Percentiles rank a stretch among this genome's conserved stretches.
Evolutionary conservation across 2,113 vertebrate genomes (phyloP).

Genomic region (Plectropomus leopardus): DNA sequence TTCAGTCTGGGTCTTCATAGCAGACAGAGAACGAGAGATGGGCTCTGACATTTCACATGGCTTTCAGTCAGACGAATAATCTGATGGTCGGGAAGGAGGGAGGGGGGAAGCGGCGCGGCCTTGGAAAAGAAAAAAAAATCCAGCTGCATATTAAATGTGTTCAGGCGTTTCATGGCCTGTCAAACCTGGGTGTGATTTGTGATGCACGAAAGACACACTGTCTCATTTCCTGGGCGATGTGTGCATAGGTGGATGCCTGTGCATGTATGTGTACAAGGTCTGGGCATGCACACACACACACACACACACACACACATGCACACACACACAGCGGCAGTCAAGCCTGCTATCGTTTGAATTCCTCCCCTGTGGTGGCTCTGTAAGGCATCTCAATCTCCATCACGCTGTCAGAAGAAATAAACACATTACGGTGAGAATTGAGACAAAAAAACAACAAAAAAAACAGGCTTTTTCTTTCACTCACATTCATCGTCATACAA

Average conservation of each 20-base stretch:
- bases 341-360: slow-evolving; percentile 63
- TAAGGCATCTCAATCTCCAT: slow-evolving; percentile 73
- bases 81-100: slow-evolving; percentile 34
- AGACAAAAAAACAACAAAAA: slow-evolving; percentile 2
- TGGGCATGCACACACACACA: slow-evolving; percentile 9
- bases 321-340: slow-evolving; percentile 31
- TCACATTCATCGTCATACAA: background rate
- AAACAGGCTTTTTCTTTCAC: slow-evolving; percentile 21
- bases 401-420: slow-evolving; percentile 70
- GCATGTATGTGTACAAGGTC: slow-evolving; percentile 32
- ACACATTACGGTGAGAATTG: slow-evolving; percentile 43
- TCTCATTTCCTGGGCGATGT: slow-evolving; percentile 44
- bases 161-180: slow-evolving; percentile 73
- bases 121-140: slow-evolving; percentile 36
- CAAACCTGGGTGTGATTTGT: slow-evolving; percentile 63
- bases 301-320: slow-evolving; percentile 1
- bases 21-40: slow-evolving; percentile 15
- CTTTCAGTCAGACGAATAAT: slow-evolving; percentile 70
- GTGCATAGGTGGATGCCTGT: slow-evolving; percentile 25
- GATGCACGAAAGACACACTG: slow-evolving; percentile 46
- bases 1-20: slow-evolving; percentile 21
- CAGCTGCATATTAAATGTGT: slow-evolving; percentile 75
- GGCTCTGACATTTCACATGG: slow-evolving; percentile 55
- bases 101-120: slow-evolving; percentile 35
- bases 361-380: slow-evolving; percentile 53